Base-by-base conservation (phyloP, 2,888 invertebrate species). In the Drosophila testacea region DNA sequence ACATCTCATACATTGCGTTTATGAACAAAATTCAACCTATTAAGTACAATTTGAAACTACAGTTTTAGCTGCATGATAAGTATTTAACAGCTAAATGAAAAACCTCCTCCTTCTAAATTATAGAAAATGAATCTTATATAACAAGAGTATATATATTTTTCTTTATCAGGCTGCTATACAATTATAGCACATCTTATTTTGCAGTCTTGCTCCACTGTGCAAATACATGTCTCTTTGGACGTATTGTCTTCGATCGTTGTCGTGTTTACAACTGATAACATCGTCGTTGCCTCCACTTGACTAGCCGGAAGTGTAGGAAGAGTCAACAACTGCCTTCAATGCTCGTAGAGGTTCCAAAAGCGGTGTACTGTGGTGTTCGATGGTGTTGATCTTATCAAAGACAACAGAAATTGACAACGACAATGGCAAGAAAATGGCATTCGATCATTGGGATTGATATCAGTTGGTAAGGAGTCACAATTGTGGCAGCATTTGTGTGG, bases 231-330 rank as follows among this genome's bases (percentile, higher is more conserved):
- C 36, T 55, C 16, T 22, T 36, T 68, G 41, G 28, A 30, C 30
- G 6, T 4, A 5, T 6, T 32, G 22, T 7, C 42, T n/a, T 10
- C 32, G 2, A 6, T 9, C 32, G 9, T 42, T 44, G 47, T 0
- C 51, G 22, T 77, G 73, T 74, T 77, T 57, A 74, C 56, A 65
- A 27, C 47, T 63, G 76, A 76, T 76, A 81, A 59, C 16, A 32
- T 10, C 32, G 41, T 22, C 36, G 38, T 22, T 28, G 47, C 44
- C 47, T 28, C 39, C 57, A 54, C 62, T 59, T 16, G 70, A 46
- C 61, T 41, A 79, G 64, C 50, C 76, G 76, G 76, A 76, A 76
- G 80, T 48, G 59, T 76, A 50, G 65, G 55, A 76, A 76, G 72
- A 76, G 48, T 65, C 46, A 72, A 47, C 72, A 70, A 48, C 54